phyloP scores from a whole-genome alignment of 2,797 vertebrate genomes.

The Protonibea diacanthus region DNA sequence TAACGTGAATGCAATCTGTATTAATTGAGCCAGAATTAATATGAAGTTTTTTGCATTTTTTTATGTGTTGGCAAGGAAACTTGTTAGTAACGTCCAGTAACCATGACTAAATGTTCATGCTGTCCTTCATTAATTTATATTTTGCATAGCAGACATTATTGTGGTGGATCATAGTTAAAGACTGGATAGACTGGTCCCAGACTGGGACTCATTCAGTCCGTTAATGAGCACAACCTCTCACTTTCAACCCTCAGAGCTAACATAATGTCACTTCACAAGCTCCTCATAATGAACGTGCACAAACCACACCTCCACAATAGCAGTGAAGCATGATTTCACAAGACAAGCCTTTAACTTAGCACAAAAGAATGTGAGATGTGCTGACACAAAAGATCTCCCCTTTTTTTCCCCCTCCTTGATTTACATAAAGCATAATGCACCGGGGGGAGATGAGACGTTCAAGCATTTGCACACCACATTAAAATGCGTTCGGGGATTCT shows the following conservation, averaged over 20 bases:
- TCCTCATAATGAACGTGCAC: constrained; percentile 67
- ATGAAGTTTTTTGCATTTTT: constrained; percentile 58
- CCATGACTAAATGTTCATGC: constrained; percentile 51
- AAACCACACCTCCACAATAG: constrained; percentile 68
- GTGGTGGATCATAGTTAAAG: constrained; percentile 29
- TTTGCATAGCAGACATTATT: constrained; percentile 40
- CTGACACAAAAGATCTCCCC: constrained; percentile 71
- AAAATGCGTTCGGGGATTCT: constrained; percentile 62
- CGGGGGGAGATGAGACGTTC: constrained; percentile 59
- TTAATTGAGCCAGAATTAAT: constrained; percentile 88
- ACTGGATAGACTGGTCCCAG: constrained; percentile 29
- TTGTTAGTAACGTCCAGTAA: constrained; percentile 29
- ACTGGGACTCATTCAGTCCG: constrained; percentile 46
- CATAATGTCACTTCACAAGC: constrained; percentile 65
- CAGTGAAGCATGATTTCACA: constrained; percentile 72
- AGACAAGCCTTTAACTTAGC: constrained; percentile 72
- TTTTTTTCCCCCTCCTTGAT: constrained; percentile 52
- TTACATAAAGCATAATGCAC: constrained; percentile 67
- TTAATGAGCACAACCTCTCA: constrained; percentile 74
- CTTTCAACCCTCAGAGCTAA: constrained; percentile 68
- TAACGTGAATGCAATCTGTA: constrained; percentile 79
- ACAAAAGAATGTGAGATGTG: constrained; percentile 79
- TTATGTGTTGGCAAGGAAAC: constrained; percentile 62
- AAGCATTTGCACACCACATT: constrained; percentile 68
- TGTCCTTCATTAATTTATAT: constrained; percentile 33